Evolutionary conservation across 2,113 vertebrate genomes (phyloP), one percentile per base, ranked within the genome.

Genomic region (Cyprinus carpio): DNA sequence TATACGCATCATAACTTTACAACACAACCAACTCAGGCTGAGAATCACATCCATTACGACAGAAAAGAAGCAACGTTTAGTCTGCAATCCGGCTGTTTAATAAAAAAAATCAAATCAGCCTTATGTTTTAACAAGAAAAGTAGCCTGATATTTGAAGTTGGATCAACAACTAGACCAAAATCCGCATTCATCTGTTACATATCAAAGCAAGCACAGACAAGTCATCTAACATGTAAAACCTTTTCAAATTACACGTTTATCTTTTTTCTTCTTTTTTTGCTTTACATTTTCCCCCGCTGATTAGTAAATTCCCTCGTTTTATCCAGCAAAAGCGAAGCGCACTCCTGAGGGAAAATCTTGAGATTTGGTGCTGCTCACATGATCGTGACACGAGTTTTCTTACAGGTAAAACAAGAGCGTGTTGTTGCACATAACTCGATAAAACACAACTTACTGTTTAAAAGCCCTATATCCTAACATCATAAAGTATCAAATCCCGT

Each of bases 101-200:
- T 40, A 2, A 23, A 2, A 23, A 2, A 15, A 34, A n/a, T 31
- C 51, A 12, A 60, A 34, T 0, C 29, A 82, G 29, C 51, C 60
- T 4, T 27, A 76, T 31, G 81, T 27, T 85, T 80, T 75, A 75
- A 81, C 80, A 76, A 56, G 69, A 89, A 89, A 88, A 84, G 91
- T 92, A 67, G 95, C 90, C 86, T 93, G 92, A 93, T 92, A 16
- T 76, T 58, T 5, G 43, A 83, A 86, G 80, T 86, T 76, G n/a
- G 15, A 49, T 64, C 37, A 84, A 86, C 60, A 76, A 51, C 60
- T 75, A 43, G 46, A 82, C 27, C 54, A 60, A 84, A 75, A 75
- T 81, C 79, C 62, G 79, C 79, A 81, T 81, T 64, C n/a, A 80
- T 80, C 58, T 46, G 58, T 65, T 46, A 64, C 78, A 27, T 11